Percentiles rank a stretch among this genome's conserved stretches.
Conservation (phyloP, 1,140 invertebrate species). For the Holcopasites calliopsidis region DNA sequence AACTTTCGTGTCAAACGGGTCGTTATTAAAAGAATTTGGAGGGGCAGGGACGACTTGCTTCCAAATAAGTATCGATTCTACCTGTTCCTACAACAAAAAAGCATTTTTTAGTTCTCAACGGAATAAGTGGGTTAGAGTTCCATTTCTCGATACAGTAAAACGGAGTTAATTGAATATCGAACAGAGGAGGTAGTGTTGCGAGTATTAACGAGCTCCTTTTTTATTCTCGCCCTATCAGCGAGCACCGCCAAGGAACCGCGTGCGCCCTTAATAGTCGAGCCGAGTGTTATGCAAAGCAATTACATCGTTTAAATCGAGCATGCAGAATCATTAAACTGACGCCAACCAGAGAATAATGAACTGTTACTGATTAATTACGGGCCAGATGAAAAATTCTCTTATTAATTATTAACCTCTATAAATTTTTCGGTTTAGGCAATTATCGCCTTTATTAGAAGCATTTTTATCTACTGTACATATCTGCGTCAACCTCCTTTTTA, state of each 20-base stretch:
- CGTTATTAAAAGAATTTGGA: too few relatives aligned
- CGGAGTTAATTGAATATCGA: conserved; percentile 18
- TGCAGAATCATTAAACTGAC: neutral
- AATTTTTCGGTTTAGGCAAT: too few relatives aligned
- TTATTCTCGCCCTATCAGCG: neutral
- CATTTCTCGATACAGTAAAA: neutral
- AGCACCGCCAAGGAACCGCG: neutral
- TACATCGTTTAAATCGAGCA: conserved; percentile 8
- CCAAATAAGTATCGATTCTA: too few relatives aligned
- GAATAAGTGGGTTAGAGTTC: neutral
- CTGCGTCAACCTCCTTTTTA: too few relatives aligned
- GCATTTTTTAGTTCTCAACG: neutral
- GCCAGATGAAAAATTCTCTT: neutral
- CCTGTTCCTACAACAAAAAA: too few relatives aligned
- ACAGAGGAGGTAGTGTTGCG: conserved; percentile 41
- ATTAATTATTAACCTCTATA: too few relatives aligned
- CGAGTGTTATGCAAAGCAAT: conserved; percentile 18
- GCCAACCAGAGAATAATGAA: neutral
- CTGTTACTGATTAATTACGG: neutral
- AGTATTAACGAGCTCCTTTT: conserved; percentile 21
- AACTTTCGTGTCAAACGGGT: too few relatives aligned
- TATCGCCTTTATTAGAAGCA: too few relatives aligned
- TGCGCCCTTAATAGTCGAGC: neutral
- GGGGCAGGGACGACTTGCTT: too few relatives aligned
- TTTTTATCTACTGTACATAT: too few relatives aligned